A percentile compares a stretch with the other conserved stretches of the same genome.
These are phyloP conservation scores for Drosophila neocordata DNA, from an alignment of 1,140 invertebrate species.

Conservation along the genomic window DNA sequence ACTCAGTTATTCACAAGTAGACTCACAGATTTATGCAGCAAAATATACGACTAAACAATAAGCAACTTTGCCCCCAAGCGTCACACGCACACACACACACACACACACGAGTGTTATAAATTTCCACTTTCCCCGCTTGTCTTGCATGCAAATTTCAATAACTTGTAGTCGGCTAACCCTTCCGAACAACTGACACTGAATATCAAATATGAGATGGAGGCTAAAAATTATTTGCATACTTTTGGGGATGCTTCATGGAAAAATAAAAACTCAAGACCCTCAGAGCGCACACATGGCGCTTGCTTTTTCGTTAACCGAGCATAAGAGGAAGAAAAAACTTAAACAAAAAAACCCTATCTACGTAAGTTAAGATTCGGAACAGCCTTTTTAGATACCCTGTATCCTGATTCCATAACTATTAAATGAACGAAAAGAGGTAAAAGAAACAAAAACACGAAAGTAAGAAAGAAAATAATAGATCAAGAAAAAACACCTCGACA, in stretches of 20 bases:
- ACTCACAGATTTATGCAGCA: constrained; percentile 37
- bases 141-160: constrained; percentile 79
- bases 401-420: neutral
- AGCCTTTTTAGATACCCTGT: constrained; percentile 9
- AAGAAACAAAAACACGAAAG: too few species aligned
- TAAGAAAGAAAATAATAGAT: too few species aligned
- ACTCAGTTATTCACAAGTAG: neutral
- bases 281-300: constrained; percentile 66
- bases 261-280: constrained; percentile 25
- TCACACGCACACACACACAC: constrained; percentile 10
- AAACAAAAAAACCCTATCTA: constrained; percentile 10
- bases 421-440: too few species aligned
- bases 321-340: constrained; percentile 15
- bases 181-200: constrained; percentile 76
- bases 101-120: constrained; percentile 69
- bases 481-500: too few species aligned
- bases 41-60: constrained; percentile 69
- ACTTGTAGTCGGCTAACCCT: constrained; percentile 73
- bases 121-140: constrained; percentile 35
- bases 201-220: constrained; percentile 75
- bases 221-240: constrained; percentile 78
- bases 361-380: neutral
- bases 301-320: constrained; percentile 53
- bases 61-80: constrained; percentile 37
- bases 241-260: constrained; percentile 67